Evolutionary conservation across 2,888 invertebrate species (phyloP).

Genomic region (Melanostoma mellinum): DNA sequence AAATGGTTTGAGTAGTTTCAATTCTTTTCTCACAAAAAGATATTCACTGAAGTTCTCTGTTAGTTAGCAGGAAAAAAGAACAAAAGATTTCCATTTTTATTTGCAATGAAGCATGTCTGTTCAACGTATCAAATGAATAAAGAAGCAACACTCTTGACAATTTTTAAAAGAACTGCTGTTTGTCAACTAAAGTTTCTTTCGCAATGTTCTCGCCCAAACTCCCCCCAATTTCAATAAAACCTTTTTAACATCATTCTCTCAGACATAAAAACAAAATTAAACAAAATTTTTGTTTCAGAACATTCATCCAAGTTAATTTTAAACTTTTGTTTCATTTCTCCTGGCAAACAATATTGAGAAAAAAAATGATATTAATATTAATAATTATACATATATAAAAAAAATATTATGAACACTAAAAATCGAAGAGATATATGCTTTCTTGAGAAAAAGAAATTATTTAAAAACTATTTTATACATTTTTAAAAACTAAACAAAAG

Average conservation of each 20-base stretch:
- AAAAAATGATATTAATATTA: conserved; percentile 1
- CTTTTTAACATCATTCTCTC: conserved; percentile 1
- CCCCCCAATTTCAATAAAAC: too few relatives aligned
- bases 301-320: too few relatives aligned
- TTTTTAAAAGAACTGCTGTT: not conserved
- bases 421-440: conserved; percentile 21
- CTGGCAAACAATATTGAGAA: not conserved
- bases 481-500: conserved; percentile 58
- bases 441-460: conserved; percentile 22
- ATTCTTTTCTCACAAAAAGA: too few relatives aligned
- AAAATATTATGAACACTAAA: conserved; percentile 2
- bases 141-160: not conserved
- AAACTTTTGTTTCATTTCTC: too few relatives aligned
- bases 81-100: too few relatives aligned
- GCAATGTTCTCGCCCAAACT: not conserved
- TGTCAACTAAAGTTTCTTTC: not conserved
- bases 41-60: too few relatives aligned
- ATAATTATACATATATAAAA: conserved; percentile 10
- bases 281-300: not conserved
- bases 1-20: too few relatives aligned
- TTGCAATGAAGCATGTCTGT: too few relatives aligned
- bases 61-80: too few relatives aligned
- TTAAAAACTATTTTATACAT: conserved; percentile 32
- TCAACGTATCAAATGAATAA: too few relatives aligned
- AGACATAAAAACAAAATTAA: conserved; percentile 15